phyloP scores from a whole-genome alignment of 1,140 invertebrate species.

The Piezodorus guildinii region DNA sequence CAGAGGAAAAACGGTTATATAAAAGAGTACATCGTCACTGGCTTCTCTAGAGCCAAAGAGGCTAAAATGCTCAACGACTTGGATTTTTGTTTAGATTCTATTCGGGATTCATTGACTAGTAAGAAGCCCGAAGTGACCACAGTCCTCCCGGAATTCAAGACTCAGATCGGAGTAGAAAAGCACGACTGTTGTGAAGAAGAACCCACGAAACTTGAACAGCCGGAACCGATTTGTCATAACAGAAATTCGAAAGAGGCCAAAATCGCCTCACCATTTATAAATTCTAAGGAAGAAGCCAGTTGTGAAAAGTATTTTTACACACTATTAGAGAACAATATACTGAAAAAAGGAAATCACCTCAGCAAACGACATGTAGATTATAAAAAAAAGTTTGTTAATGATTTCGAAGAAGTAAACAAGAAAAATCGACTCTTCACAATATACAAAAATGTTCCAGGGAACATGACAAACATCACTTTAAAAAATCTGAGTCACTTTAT shows the following conservation, averaged over 20 bases:
- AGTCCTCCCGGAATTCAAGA: slow-evolving; percentile 18
- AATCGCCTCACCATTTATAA: slow-evolving; percentile 1
- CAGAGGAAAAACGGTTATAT: slow-evolving; percentile 66
- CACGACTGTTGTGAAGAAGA: slow-evolving; percentile 18
- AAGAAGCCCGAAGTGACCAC: slow-evolving; percentile 3
- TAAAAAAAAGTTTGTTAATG: not conserved
- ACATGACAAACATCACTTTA: not conserved
- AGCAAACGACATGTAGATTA: not conserved
- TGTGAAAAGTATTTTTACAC: slow-evolving; percentile 16
- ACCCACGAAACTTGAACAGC: not conserved
- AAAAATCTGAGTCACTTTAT: slow-evolving; percentile 51
- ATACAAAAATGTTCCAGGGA: not conserved
- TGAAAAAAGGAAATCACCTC: not conserved
- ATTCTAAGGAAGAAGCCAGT: not conserved
- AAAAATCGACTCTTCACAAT: not conserved
- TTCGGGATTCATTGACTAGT: not conserved
- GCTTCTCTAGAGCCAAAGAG: slow-evolving; percentile 35
- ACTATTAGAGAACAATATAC: not conserved
- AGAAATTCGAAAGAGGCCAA: slow-evolving; percentile 1
- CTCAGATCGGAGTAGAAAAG: slow-evolving; percentile 16
- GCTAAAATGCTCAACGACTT: slow-evolving; percentile 20
- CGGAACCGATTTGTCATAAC: not conserved
- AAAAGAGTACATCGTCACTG: slow-evolving; percentile 62
- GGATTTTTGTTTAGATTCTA: slow-evolving; percentile 27
- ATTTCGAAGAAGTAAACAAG: not conserved